Base-by-base conservation (phyloP, 2,113 vertebrate species). In the Hylia prasina region DNA sequence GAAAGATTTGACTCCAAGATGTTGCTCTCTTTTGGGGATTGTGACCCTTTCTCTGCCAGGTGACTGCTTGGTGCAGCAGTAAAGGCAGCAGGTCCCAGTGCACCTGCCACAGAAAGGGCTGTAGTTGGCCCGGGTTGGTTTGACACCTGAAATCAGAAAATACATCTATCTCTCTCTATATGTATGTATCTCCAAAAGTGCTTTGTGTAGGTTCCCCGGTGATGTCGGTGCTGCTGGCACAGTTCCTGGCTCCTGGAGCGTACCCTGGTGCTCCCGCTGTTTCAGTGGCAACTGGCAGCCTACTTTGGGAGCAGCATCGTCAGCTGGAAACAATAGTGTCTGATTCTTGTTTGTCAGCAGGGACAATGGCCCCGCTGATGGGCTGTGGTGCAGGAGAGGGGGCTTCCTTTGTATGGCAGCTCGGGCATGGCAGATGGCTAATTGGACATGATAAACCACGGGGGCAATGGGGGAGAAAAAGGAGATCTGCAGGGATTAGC, bases 351-450 rank as follows among this genome's bases (percentile, higher is more conserved):
- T 97, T 98, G 97, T 97, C 96, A 97, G 96, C 71, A 6, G 68
- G 91, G 94, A 98, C 97, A 98, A 98, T 97, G 47, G 94, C 79
- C 86, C 90, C 1, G 96, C 96, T 97, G 96, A 94, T 86, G 76
- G 93, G 93, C 96, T 91, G 79, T 35, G 9, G 57, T 35, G 50
- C 75, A 90, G 89, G 93, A 93, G 90, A 97, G 92, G 15, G 20
- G 83, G 61, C 80, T 90, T 45, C 87, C 83, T 97, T 97, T 95
- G 94, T 94, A 45, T 91, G 71, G 66, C 76, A 83, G 87, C 42
- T 76, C 87, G 76, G 89, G 97, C 95, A 96, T 96, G 98, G 98
- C 98, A 99, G 98, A 99, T 99, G 98, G 98, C 98, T 98, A 99
- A 98, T 98, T 99, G 98, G 98, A 98, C 97, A 95, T 98, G 97